phyloP scores from a whole-genome alignment of 2,888 invertebrate genomes.

The Cheilosia soror region DNA sequence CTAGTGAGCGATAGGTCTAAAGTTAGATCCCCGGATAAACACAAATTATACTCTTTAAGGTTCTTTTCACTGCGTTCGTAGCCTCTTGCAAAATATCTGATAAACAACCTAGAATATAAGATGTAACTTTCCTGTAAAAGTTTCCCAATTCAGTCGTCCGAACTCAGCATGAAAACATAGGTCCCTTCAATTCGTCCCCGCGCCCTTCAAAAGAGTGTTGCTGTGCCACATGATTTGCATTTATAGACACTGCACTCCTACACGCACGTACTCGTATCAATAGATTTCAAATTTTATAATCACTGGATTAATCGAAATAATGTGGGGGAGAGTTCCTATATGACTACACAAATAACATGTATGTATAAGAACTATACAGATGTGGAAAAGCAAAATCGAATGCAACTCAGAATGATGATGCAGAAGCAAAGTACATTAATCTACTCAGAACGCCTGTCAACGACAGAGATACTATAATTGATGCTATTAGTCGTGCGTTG shows the following conservation, averaged over 20 bases:
- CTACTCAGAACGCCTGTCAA: slow-evolving; percentile 52
- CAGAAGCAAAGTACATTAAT: slow-evolving; percentile 54
- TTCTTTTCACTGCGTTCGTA: no score
- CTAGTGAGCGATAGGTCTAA: no score
- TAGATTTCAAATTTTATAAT: slow-evolving; percentile 53
- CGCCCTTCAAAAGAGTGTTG: not conserved
- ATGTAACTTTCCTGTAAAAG: no score
- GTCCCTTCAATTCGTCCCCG: no score
- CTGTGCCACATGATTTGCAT: not conserved
- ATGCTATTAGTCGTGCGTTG: slow-evolving; percentile 38
- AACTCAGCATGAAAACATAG: no score
- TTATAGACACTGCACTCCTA: not conserved
- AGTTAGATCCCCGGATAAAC: no score
- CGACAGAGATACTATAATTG: slow-evolving; percentile 40
- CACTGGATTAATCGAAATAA: slow-evolving; percentile 36
- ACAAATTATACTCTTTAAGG: no score
- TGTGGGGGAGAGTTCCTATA: slow-evolving; percentile 8
- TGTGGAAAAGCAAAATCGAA: slow-evolving; percentile 49
- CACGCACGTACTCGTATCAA: slow-evolving; percentile 1
- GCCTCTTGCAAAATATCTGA: no score
- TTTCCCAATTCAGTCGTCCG: no score
- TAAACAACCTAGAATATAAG: no score
- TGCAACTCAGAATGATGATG: slow-evolving; percentile 47
- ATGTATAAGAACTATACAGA: not conserved
- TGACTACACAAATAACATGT: not conserved